phyloP scores from a whole-genome alignment of 37 sponge, comb jelly and placozoan genomes.

The Geodia barretti region DNA sequence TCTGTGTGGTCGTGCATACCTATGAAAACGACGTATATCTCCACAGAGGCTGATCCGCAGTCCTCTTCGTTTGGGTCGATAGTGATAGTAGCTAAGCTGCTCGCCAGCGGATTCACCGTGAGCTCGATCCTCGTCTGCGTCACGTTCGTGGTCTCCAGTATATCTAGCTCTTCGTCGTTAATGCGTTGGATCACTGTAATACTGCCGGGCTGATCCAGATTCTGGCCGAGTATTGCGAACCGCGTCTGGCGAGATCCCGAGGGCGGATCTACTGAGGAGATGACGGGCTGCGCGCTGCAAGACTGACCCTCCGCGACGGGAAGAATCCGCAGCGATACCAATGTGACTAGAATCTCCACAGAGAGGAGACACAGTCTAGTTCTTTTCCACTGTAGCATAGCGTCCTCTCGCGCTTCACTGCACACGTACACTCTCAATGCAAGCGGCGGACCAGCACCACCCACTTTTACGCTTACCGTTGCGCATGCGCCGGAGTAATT shows the following conservation, averaged over 20 bases:
- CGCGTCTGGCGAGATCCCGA: conserved; percentile 5
- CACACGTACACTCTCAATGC: too few relatives aligned
- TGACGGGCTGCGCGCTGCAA: conserved; percentile 8
- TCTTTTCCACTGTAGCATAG: background rate
- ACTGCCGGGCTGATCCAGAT: conserved; percentile 5
- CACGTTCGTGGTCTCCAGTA: background rate
- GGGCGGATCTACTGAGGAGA: conserved; percentile 15
- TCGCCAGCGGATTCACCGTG: background rate
- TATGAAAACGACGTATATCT: background rate
- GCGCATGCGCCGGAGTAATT: too few relatives aligned
- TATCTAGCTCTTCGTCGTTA: background rate
- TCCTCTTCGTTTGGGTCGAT: background rate
- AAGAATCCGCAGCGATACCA: too few relatives aligned
- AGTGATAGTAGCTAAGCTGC: background rate
- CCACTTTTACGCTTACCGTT: too few relatives aligned
- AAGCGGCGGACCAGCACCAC: too few relatives aligned
- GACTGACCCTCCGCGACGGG: background rate
- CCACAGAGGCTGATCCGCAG: background rate
- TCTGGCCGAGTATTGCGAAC: conserved; percentile 23
- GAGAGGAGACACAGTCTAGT: background rate
- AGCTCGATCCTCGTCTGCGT: too few relatives aligned
- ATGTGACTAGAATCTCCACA: too few relatives aligned
- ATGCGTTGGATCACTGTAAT: background rate
- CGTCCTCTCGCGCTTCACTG: too few relatives aligned
- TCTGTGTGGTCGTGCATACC: background rate